A percentile compares a stretch with the other conserved stretches of the same genome.
Evolutionary conservation across 2,113 vertebrate species (phyloP).

Genomic region (Cochlearius cochlearius): DNA sequence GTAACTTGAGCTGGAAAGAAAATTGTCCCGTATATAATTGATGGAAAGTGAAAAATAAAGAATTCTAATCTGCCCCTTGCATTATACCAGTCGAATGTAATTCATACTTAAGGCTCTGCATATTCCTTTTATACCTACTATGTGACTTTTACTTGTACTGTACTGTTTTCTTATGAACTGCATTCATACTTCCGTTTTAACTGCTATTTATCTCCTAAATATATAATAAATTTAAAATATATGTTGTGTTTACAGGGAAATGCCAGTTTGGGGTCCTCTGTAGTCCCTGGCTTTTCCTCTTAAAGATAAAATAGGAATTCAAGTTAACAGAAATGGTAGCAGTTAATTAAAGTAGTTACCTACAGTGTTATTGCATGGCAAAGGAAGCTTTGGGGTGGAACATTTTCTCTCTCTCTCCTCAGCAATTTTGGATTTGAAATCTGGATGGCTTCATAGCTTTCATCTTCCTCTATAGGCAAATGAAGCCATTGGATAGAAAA

Average conservation of each 20-base stretch:
- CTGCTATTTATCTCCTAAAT: neutral
- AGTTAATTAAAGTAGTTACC: neutral
- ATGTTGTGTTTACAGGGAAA: neutral
- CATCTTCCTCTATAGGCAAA: neutral
- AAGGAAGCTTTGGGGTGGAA: neutral
- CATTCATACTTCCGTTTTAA: neutral
- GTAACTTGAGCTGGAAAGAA: neutral
- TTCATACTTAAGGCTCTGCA: neutral
- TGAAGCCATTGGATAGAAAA: neutral
- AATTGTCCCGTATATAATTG: neutral
- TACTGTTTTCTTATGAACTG: neutral
- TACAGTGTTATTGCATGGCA: neutral
- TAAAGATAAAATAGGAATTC: neutral
- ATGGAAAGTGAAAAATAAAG: neutral
- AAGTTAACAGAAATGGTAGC: neutral
- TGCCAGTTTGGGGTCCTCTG: neutral
- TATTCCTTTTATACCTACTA: neutral
- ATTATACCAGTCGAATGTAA: fast-evolving
- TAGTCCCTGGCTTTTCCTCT: neutral
- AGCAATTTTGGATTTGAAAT: neutral
- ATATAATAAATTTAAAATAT: neutral
- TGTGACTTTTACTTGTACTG: neutral
- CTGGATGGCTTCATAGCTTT: neutral
- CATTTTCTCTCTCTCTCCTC: neutral
- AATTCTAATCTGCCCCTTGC: neutral